These are phyloP conservation scores for Macrotrachela quadricornifera DNA, from an alignment of 1,140 invertebrate genomes.

Conservation along the genomic window DNA sequence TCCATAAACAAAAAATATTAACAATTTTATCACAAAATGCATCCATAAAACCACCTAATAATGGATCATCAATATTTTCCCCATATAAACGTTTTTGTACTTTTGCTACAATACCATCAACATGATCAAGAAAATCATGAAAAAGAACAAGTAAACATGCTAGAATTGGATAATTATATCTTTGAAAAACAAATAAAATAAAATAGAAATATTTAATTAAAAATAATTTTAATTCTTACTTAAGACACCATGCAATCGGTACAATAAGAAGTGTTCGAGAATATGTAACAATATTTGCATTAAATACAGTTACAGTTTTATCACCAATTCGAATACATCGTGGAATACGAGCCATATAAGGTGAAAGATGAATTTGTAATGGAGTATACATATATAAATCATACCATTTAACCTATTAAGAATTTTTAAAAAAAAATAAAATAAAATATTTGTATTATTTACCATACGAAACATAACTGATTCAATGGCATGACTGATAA, in stretches of 20 bases:
- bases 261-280: slow-evolving; percentile 15
- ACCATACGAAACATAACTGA: too few relatives aligned
- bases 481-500: too few relatives aligned
- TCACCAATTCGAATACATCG: background rate
- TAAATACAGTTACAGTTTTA: slow-evolving; percentile 11
- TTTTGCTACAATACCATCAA: slow-evolving; percentile 21
- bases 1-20: slow-evolving; percentile 19
- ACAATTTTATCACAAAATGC: slow-evolving; percentile 25
- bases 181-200: slow-evolving; percentile 7
- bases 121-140: slow-evolving; percentile 19
- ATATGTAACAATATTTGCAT: slow-evolving; percentile 18
- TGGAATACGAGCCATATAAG: background rate
- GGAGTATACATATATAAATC: slow-evolving; percentile 6
- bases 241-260: slow-evolving; percentile 16
- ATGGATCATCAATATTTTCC: slow-evolving; percentile 17
- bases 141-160: slow-evolving; percentile 15
- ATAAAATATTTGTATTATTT: too few relatives aligned
- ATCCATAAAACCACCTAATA: slow-evolving; percentile 20
- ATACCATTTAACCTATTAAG: slow-evolving; percentile 2
- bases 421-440: too few relatives aligned
- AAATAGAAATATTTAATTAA: too few relatives aligned
- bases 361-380: slow-evolving; percentile 1
- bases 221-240: slow-evolving; percentile 11
- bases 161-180: slow-evolving; percentile 13
- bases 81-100: slow-evolving; percentile 14